These are phyloP conservation scores for Lerista edwardsae DNA, from an alignment of 2,797 vertebrate species.

Conservation along the genomic window DNA sequence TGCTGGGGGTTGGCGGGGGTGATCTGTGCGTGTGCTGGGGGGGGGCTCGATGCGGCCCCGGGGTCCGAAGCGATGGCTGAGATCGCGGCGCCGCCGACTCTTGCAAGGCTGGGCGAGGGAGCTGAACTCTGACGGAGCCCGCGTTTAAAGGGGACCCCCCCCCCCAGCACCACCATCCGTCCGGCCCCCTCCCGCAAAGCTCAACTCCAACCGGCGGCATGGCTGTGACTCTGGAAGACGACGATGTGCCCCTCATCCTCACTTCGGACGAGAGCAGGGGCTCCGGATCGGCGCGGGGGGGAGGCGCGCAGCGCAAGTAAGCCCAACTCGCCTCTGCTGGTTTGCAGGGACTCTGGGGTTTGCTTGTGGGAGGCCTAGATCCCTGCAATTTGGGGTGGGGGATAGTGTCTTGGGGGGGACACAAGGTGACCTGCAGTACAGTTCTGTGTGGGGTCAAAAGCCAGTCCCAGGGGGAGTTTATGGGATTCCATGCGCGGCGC, in stretches of 20 bases:
- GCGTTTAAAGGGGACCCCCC: background rate
- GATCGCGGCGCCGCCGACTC: fast-evolving
- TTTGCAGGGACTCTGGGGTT: background rate
- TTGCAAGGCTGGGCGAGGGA: constrained; percentile 18
- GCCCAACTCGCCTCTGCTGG: constrained; percentile 40
- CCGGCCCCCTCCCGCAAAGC: too few relatives aligned
- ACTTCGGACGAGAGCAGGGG: constrained; percentile 88
- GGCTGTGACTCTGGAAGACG: constrained; percentile 84
- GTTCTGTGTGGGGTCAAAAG: too few relatives aligned
- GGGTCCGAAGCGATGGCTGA: constrained; percentile 10
- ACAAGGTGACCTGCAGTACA: too few relatives aligned
- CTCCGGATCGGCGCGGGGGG: constrained; percentile 75
- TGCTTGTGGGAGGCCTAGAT: background rate
- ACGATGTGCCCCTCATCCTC: constrained; percentile 94
- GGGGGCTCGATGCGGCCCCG: fast-evolving
- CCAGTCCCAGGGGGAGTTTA: too few relatives aligned
- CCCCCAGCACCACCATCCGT: too few relatives aligned
- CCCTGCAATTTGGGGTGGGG: background rate
- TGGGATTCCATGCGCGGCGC: too few relatives aligned
- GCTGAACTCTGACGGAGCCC: constrained; percentile 42
- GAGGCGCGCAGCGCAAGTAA: constrained; percentile 84
- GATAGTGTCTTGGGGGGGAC: background rate
- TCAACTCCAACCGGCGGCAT: constrained; percentile 43
- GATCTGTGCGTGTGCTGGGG: fast-evolving
- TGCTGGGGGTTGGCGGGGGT: background rate